Conservation (phyloP, 2,113 vertebrate species). For the Rostratula benghalensis region DNA sequence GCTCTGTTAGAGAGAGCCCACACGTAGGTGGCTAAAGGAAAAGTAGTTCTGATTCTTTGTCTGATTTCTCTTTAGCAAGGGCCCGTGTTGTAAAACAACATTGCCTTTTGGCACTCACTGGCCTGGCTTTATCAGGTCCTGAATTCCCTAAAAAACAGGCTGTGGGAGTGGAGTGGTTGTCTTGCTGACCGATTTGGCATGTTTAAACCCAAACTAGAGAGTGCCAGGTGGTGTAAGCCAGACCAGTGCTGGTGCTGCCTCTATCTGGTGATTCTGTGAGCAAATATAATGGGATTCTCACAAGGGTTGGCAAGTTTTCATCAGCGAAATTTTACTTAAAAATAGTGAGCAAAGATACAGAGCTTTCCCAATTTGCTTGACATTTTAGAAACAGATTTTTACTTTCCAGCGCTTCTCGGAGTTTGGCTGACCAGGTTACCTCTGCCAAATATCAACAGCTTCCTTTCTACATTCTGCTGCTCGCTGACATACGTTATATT, state of each 20-base stretch:
- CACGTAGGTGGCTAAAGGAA: not conserved
- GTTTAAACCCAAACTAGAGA: not conserved
- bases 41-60: not conserved
- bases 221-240: not conserved
- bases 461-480: conserved; percentile 67
- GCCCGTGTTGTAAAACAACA: not conserved
- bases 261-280: not conserved
- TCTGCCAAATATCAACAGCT: conserved; percentile 47
- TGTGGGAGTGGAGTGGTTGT: not conserved
- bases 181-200: not conserved
- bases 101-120: not conserved
- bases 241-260: not conserved
- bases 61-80: not conserved
- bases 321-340: not conserved
- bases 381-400: conserved; percentile 15
- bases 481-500: conserved; percentile 62
- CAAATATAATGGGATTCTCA: not conserved
- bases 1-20: not conserved
- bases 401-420: conserved; percentile 57
- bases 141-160: not conserved
- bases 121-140: not conserved
- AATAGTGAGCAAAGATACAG: not conserved
- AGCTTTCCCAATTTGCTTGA: not conserved
- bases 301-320: not conserved
- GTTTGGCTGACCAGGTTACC: conserved; percentile 62